Percentiles rank a stretch among this genome's conserved stretches.
phyloP scores from a whole-genome alignment of 2,888 invertebrate species.

The Anoplius nigerrimus region DNA sequence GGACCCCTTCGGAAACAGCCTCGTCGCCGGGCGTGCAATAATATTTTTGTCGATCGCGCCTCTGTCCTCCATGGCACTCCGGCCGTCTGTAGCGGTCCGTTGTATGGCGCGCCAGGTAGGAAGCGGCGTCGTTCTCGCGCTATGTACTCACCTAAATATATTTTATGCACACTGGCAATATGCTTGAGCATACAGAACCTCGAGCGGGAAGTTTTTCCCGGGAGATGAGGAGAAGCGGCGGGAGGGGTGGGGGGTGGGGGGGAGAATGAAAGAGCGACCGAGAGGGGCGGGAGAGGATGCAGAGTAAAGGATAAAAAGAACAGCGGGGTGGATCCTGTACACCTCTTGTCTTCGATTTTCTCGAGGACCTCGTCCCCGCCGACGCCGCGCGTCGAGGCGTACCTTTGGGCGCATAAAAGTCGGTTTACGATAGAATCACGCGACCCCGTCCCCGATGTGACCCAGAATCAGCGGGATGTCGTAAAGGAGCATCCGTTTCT shows the following conservation, averaged over 20 bases:
- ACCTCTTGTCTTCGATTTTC: slow-evolving; percentile 50
- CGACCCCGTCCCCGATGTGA: slow-evolving; percentile 23
- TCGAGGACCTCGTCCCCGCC: slow-evolving; percentile 15
- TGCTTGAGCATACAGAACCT: slow-evolving; percentile 36
- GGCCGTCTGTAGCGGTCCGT: too few relatives aligned
- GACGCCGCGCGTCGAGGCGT: slow-evolving; percentile 1
- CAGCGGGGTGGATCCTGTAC: slow-evolving; percentile 1
- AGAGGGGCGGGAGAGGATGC: too few relatives aligned
- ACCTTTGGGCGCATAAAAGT: slow-evolving; percentile 36
- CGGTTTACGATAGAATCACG: slow-evolving; percentile 52
- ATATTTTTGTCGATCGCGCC: slow-evolving; percentile 49
- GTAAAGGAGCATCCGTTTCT: slow-evolving; percentile 42
- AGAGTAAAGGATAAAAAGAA: too few relatives aligned
- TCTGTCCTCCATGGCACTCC: slow-evolving; percentile 3
- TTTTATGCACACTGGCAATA: slow-evolving; percentile 42
- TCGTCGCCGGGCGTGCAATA: slow-evolving; percentile 31
- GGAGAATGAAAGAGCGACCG: too few relatives aligned
- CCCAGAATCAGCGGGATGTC: slow-evolving; percentile 42
- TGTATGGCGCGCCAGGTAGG: neutral
- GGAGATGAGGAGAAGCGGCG: too few relatives aligned
- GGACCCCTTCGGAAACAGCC: slow-evolving; percentile 5
- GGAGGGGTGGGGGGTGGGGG: too few relatives aligned
- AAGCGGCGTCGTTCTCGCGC: slow-evolving; percentile 14
- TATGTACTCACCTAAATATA: slow-evolving; percentile 43
- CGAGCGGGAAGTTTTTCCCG: neutral